phyloP scores from a whole-genome alignment of 2,113 vertebrate species.

The Epinephelus fuscoguttatus region DNA sequence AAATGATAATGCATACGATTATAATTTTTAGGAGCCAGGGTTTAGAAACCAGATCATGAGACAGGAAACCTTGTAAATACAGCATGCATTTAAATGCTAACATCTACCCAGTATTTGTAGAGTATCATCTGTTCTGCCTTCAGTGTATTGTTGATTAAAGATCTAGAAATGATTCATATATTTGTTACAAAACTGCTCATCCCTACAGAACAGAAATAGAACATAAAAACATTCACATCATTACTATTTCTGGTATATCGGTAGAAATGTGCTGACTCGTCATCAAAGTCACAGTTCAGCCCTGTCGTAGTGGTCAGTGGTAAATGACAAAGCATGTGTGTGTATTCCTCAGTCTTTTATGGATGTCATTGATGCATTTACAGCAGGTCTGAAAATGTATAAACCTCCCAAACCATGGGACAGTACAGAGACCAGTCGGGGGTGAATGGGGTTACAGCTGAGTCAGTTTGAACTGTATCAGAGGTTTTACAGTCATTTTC shows the following conservation, averaged over 20 bases:
- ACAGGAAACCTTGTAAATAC: background rate
- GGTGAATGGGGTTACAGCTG: slow-evolving; percentile 33
- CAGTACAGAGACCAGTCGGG: slow-evolving; percentile 55
- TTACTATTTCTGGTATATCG: background rate
- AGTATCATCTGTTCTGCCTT: too few species aligned
- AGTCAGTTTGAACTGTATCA: slow-evolving; percentile 38
- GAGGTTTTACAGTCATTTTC: slow-evolving; percentile 51
- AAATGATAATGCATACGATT: too few species aligned
- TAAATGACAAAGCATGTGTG: slow-evolving; percentile 41
- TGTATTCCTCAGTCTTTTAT: background rate
- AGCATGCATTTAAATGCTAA: background rate
- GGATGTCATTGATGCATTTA: slow-evolving; percentile 25
- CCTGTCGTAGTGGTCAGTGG: slow-evolving; percentile 37
- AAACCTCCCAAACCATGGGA: slow-evolving; percentile 60
- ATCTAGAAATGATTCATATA: background rate
- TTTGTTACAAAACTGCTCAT: background rate
- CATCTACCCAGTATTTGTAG: too few species aligned
- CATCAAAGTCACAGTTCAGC: slow-evolving; percentile 1
- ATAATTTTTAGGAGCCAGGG: background rate
- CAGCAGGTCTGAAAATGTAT: background rate
- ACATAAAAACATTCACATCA: background rate
- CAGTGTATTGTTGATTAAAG: too few species aligned
- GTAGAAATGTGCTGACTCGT: slow-evolving; percentile 35
- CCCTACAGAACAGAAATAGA: background rate
- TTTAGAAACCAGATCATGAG: background rate